Evolutionary conservation across 2,113 vertebrate species (phyloP).

Genomic region (Psophia crepitans): DNA sequence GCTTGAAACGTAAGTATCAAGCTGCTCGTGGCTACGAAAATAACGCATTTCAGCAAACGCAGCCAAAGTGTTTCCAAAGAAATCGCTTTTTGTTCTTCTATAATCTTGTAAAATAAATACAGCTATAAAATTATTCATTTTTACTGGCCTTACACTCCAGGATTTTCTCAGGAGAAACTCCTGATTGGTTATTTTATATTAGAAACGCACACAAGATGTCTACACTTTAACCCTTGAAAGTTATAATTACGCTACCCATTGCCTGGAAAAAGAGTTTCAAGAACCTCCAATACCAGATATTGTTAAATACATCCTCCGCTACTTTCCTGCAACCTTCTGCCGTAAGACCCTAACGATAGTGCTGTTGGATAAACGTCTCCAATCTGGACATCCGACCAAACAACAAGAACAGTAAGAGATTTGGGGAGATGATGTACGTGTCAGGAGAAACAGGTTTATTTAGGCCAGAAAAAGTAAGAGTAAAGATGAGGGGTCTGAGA

Average conservation of each 20-base stretch:
- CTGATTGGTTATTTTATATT: background rate
- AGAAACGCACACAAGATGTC: background rate
- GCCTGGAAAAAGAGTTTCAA: background rate
- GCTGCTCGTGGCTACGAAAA: background rate
- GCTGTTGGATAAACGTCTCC: accelerated
- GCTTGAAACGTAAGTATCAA: background rate
- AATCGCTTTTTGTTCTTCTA: background rate
- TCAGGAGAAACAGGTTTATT: background rate
- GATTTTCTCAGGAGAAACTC: background rate
- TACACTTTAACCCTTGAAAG: background rate
- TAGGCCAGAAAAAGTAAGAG: background rate
- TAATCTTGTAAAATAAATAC: background rate
- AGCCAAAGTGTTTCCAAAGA: background rate
- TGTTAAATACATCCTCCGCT: no score
- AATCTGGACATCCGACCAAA: no score
- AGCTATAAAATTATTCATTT: background rate
- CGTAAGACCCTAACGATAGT: accelerated
- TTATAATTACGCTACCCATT: background rate
- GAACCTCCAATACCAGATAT: no score
- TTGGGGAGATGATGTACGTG: accelerated
- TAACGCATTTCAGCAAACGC: background rate
- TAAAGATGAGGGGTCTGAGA: background rate
- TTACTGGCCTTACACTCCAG: background rate
- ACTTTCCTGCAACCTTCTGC: background rate
- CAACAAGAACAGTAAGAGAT: background rate